Percentiles rank a stretch among this genome's conserved stretches.
Conservation (phyloP, 2,797 vertebrate species). For the Malacoctenus gilli region DNA sequence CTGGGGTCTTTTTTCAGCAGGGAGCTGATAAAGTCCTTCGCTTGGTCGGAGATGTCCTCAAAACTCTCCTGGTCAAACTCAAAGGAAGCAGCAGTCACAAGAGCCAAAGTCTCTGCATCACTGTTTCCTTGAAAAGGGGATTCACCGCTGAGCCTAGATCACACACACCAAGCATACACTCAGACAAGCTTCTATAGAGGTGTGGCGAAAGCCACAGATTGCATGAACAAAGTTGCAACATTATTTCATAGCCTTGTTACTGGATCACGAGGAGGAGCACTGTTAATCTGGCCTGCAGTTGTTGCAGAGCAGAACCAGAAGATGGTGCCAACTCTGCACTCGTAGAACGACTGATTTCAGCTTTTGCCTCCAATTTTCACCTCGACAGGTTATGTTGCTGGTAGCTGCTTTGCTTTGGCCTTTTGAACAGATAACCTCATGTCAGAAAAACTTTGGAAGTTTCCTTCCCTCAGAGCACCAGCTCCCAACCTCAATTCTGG, state of each 20-base stretch:
- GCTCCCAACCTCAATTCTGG: too few relatives aligned
- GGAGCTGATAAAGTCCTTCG: constrained; percentile 86
- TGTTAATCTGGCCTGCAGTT: neutral
- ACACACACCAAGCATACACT: neutral
- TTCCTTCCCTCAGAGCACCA: too few relatives aligned
- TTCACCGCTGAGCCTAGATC: constrained; percentile 86
- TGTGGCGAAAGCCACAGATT: too few relatives aligned
- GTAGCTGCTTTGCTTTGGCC: too few relatives aligned
- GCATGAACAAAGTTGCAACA: too few relatives aligned
- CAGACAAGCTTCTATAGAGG: neutral
- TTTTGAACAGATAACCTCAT: too few relatives aligned
- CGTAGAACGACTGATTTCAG: neutral
- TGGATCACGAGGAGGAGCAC: neutral
- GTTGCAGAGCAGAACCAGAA: constrained; percentile 22
- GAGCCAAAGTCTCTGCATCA: constrained; percentile 82
- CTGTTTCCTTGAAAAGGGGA: constrained; percentile 89
- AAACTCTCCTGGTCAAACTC: constrained; percentile 86
- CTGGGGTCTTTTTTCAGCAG: constrained; percentile 83
- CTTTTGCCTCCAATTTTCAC: neutral
- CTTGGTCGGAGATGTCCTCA: constrained; percentile 84
- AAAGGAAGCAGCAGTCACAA: constrained; percentile 81
- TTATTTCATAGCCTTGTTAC: too few relatives aligned
- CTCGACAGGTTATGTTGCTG: neutral
- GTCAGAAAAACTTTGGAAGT: too few relatives aligned
- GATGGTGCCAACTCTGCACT: constrained; percentile 39